These are phyloP conservation scores for Tetranychus urticae DNA, from an alignment of 1,140 invertebrate species.

Conservation along the genomic window DNA sequence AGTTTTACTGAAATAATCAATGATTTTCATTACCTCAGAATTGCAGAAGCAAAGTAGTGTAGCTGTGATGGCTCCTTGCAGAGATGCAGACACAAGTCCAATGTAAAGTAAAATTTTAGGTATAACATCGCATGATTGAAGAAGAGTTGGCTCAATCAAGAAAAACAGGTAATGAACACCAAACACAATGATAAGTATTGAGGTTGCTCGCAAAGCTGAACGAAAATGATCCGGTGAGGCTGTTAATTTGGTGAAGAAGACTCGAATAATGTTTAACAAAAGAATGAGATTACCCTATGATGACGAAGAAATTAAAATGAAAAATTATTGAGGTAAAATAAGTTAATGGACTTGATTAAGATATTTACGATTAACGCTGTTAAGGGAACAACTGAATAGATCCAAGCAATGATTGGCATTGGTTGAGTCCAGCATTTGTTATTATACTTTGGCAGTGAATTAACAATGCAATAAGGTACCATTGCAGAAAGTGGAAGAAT, in stretches of 20 bases:
- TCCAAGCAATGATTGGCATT: slow-evolving; percentile 3
- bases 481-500: slow-evolving; percentile 18
- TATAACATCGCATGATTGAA: slow-evolving; percentile 20
- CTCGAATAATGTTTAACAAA: slow-evolving; percentile 10
- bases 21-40: slow-evolving; percentile 21
- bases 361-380: slow-evolving; percentile 3
- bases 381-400: slow-evolving; percentile 2
- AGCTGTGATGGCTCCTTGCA: slow-evolving; percentile 17
- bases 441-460: background rate
- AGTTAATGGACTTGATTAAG: background rate
- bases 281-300: slow-evolving; percentile 11
- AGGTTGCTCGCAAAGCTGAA: slow-evolving; percentile 30
- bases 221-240: slow-evolving; percentile 17
- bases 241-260: slow-evolving; percentile 10
- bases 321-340: background rate
- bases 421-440: slow-evolving; percentile 8
- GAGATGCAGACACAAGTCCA: slow-evolving; percentile 21
- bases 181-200: slow-evolving; percentile 31
- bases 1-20: too few species aligned
- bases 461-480: slow-evolving; percentile 6
- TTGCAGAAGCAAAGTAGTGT: slow-evolving; percentile 30
- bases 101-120: slow-evolving; percentile 21
- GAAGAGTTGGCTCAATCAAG: slow-evolving; percentile 18
- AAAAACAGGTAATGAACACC: slow-evolving; percentile 32
- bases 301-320: background rate